Base-by-base conservation (phyloP, 1,140 invertebrate species). In the Drosophila repletoides region DNA sequence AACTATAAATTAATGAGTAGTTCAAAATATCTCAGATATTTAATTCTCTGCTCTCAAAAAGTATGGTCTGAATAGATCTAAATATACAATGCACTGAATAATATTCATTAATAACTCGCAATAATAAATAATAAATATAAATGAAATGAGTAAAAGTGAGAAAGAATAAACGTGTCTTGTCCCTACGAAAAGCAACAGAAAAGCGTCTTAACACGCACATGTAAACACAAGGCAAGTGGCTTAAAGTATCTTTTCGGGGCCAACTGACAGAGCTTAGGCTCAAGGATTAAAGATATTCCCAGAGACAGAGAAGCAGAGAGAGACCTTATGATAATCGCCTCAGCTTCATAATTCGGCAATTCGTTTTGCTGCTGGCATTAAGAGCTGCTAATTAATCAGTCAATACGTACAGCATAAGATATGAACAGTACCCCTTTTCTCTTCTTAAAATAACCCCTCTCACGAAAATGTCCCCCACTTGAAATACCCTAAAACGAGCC, bases 381-480 rank as follows among this genome's bases (percentile, higher is more conserved):
- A 83, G 68, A 80, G 73, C 53, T 76, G 61, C 72, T 83, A 76
- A 81, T 81, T 81, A 83, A 81, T 81, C 76, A 81, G 76, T 51
- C 43, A 61, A 66, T 67, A 53, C 22, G 33, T 19, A 28, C 43
- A 48, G 24, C 26, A 21, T 29, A 41, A 55, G 26, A 31, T 31
- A 55, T 26, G n/a, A 51, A 36, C 29, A 33, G 29, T 12, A 21
- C 29, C 24, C 46, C 34, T 41, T 46, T 38, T 26, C 5, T 41
- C 48, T 34, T 33, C 15, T 31, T 31, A 6, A n/a, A n/a, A n/a
- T n/a, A n/a, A 15, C 2, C 17, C 31, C 31, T 2, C 5, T 2
- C 33, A 19, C 3, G 0, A n/a, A n/a, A n/a, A 10, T 12, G 14
- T 7, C 1, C 17, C 14, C 4, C 49, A 1, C 36, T 41, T 41